These are phyloP conservation scores for Pyxicephalus adspersus DNA, from an alignment of 2,113 vertebrate species.

Conservation along the genomic window DNA sequence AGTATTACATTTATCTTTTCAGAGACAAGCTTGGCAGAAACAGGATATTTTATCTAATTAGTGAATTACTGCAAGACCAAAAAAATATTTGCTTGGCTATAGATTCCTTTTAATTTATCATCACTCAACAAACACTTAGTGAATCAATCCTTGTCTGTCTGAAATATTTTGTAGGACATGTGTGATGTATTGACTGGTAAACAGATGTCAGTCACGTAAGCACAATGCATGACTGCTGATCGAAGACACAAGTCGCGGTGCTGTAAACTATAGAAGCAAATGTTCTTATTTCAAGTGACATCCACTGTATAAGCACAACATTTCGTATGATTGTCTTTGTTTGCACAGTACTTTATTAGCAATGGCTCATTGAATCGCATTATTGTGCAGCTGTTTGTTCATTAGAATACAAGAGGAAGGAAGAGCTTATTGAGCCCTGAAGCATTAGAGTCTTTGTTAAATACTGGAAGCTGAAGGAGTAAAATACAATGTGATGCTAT, in stretches of 20 bases:
- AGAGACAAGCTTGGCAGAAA: too few relatives aligned
- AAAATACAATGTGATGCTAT: slow-evolving; percentile 38
- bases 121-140: too few relatives aligned
- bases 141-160: too few relatives aligned
- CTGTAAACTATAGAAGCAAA: neutral
- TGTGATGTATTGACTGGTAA: neutral
- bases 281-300: slow-evolving; percentile 30
- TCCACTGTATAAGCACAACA: neutral
- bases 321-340: slow-evolving; percentile 30
- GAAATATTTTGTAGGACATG: neutral
- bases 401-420: slow-evolving; percentile 42
- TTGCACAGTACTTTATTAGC: slow-evolving; percentile 48
- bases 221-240: slow-evolving; percentile 6
- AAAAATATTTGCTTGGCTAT: too few relatives aligned
- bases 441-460: slow-evolving; percentile 48
- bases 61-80: too few relatives aligned
- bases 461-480: slow-evolving; percentile 29
- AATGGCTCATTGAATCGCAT: slow-evolving; percentile 54
- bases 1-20: too few relatives aligned
- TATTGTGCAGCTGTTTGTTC: slow-evolving; percentile 54
- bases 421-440: slow-evolving; percentile 39
- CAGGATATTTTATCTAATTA: too few relatives aligned
- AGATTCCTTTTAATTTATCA: too few relatives aligned
- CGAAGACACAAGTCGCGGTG: neutral
- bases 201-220: neutral